Percentiles rank a stretch among this genome's conserved stretches.
These are phyloP conservation scores for Pyrocoelia pectoralis DNA, from an alignment of 2,888 invertebrate genomes.

Conservation along the genomic window DNA sequence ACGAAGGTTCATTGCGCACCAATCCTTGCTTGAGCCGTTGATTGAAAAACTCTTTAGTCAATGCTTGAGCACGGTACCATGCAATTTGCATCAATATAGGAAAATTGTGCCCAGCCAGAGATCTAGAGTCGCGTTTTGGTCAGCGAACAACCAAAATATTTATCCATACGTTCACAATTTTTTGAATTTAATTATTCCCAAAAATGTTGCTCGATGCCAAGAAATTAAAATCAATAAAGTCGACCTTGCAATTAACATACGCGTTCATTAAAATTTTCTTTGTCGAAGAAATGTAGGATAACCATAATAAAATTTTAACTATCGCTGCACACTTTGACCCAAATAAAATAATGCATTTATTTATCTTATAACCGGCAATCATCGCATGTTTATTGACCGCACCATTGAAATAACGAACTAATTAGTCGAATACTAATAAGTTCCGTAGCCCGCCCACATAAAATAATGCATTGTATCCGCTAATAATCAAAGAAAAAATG, in stretches of 20 bases:
- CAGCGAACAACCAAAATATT: too few species aligned
- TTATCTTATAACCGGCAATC: background rate
- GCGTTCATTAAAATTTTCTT: background rate
- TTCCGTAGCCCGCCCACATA: slow-evolving; percentile 38
- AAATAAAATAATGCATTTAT: slow-evolving; percentile 27
- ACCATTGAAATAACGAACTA: slow-evolving; percentile 20
- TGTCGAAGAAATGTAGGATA: background rate
- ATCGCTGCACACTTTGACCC: slow-evolving; percentile 24
- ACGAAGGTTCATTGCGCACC: too few species aligned
- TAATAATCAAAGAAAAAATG: too few species aligned
- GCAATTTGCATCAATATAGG: too few species aligned
- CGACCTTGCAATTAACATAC: background rate
- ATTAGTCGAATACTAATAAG: slow-evolving; percentile 41
- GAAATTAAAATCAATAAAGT: background rate
- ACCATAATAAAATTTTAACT: slow-evolving; percentile 2
- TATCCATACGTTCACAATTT: too few species aligned
- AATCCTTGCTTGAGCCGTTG: too few species aligned
- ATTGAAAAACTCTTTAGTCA: too few species aligned
- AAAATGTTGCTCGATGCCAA: too few species aligned
- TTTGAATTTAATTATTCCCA: too few species aligned
- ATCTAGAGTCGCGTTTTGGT: too few species aligned
- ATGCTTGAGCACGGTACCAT: too few species aligned
- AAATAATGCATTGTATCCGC: slow-evolving; percentile 29
- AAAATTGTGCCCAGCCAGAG: too few species aligned
- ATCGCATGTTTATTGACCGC: slow-evolving; percentile 28